A percentile compares a stretch with the other conserved stretches of the same genome.
Conservation (phyloP, 2,888 invertebrate species). For the Eupelmus urozonus region DNA sequence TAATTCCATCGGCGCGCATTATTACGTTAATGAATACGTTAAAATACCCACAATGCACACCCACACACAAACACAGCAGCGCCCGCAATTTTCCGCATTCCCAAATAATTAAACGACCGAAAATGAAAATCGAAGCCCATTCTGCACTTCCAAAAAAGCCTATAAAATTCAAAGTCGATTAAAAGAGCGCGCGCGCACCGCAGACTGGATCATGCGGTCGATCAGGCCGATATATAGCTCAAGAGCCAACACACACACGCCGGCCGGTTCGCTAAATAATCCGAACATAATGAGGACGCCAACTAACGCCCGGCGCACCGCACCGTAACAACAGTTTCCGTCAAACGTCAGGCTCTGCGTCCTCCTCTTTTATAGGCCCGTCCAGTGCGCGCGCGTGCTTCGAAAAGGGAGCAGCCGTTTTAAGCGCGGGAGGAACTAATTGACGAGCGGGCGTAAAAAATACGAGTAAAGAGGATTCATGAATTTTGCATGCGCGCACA, state of each 20-base stretch:
- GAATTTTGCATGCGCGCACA: background rate
- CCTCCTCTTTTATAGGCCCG: background rate
- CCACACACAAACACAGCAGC: too few species aligned
- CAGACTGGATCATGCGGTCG: too few species aligned
- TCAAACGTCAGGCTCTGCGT: constrained; percentile 15
- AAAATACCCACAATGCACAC: too few species aligned
- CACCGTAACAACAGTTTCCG: constrained; percentile 38
- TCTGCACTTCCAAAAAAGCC: too few species aligned
- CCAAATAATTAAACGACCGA: too few species aligned
- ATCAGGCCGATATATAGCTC: too few species aligned
- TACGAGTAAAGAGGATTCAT: background rate
- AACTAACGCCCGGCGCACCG: constrained; percentile 22
- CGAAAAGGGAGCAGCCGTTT: background rate
- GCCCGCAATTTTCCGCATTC: too few species aligned
- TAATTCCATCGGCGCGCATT: too few species aligned
- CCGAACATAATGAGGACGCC: constrained; percentile 50
- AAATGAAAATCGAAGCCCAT: too few species aligned
- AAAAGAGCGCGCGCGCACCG: too few species aligned
- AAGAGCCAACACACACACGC: background rate
- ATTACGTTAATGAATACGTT: too few species aligned
- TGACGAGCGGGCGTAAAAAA: constrained; percentile 25
- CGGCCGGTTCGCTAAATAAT: constrained; percentile 58
- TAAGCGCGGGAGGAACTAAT: constrained; percentile 15
- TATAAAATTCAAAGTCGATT: too few species aligned
- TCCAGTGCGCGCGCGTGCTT: background rate